A percentile compares a stretch with the other conserved stretches of the same genome.
These are phyloP conservation scores for Eretmochelys imbricata DNA, from an alignment of 2,113 vertebrate genomes.

Conservation along the genomic window DNA sequence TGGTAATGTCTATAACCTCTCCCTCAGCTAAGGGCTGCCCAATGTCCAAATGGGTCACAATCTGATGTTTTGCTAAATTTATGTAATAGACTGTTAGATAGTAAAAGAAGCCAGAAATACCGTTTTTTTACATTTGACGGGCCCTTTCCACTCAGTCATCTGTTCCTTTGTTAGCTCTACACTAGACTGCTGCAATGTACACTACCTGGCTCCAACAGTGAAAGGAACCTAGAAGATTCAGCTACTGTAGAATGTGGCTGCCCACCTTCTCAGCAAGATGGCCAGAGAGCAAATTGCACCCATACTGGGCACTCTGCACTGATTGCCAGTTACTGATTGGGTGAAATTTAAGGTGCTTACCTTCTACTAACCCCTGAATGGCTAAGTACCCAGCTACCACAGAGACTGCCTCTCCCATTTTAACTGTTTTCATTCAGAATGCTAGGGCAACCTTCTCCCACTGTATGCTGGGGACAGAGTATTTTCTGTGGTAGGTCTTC, in stretches of 20 bases:
- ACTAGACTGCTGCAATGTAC: background rate
- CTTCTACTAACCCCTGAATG: background rate
- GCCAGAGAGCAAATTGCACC: background rate
- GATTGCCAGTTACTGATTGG: background rate
- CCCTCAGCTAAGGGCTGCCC: background rate
- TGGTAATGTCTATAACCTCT: background rate
- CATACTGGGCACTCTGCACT: background rate
- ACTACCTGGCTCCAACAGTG: background rate
- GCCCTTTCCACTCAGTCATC: background rate
- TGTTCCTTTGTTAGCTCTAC: background rate
- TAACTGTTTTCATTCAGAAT: background rate
- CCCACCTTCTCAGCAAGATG: background rate
- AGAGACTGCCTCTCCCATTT: background rate
- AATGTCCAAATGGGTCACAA: background rate
- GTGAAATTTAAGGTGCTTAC: background rate
- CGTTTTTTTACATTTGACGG: background rate
- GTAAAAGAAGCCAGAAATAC: background rate
- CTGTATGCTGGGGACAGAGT: background rate
- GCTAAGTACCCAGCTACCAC: background rate
- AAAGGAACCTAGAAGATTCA: background rate
- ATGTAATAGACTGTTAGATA: background rate
- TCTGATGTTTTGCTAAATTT: background rate
- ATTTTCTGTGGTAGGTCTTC: background rate
- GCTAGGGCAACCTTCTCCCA: background rate
- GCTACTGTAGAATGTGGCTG: background rate